Conservation (phyloP, 2,797 vertebrate species). For the Anabacerthia variegaticeps region DNA sequence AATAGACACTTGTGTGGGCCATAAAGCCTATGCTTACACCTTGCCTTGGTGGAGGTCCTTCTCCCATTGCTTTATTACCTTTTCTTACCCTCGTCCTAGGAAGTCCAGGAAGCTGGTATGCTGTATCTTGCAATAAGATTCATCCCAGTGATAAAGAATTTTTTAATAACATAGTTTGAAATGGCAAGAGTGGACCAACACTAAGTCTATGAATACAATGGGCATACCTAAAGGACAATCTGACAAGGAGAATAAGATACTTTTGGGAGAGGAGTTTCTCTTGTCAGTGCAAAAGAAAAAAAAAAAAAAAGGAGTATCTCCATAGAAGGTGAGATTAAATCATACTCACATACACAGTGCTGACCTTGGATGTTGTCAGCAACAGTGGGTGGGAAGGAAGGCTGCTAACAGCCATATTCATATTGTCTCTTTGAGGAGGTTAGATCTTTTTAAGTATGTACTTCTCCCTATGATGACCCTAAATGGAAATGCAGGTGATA, state of each 20-base stretch:
- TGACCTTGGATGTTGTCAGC: neutral
- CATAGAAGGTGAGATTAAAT: neutral
- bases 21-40: neutral
- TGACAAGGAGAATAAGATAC: neutral
- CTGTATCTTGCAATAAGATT: neutral
- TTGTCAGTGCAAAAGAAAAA: neutral
- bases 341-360: neutral
- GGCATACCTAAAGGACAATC: neutral
- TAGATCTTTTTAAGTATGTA: slow-evolving; percentile 23
- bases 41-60: neutral
- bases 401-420: neutral
- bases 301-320: neutral
- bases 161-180: neutral
- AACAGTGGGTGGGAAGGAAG: neutral
- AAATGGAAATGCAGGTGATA: neutral
- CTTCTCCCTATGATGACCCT: neutral
- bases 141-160: neutral
- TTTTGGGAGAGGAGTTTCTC: neutral
- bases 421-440: neutral
- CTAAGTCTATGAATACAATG: neutral
- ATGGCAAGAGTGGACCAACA: neutral
- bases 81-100: neutral
- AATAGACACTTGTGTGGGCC: neutral
- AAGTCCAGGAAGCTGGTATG: neutral
- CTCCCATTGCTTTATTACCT: neutral